Conservation (phyloP, 2,888 invertebrate genomes). For the Schrankia costaestrigalis region DNA sequence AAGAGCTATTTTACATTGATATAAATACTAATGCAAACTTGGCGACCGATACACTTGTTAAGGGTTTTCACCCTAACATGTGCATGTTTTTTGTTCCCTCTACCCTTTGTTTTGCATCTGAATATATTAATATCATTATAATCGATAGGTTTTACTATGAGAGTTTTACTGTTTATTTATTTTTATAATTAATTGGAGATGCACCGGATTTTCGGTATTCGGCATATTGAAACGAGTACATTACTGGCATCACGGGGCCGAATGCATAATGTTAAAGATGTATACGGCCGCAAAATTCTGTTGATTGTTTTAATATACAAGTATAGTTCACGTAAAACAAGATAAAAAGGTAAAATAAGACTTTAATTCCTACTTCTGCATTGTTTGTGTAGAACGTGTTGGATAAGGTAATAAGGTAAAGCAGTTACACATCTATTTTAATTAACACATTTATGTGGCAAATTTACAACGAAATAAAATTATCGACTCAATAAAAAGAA, state of each 20-base stretch:
- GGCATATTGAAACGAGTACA: not conserved
- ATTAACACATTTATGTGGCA: not conserved
- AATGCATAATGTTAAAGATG: not conserved
- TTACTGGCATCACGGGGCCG: not conserved
- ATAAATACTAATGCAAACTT: conserved; percentile 18
- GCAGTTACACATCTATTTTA: no score
- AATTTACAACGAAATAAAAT: not conserved
- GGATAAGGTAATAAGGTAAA: no score
- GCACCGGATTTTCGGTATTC: not conserved
- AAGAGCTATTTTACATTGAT: conserved; percentile 29
- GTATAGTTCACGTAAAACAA: no score
- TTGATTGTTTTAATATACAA: no score
- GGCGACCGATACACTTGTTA: conserved; percentile 64
- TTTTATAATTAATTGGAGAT: not conserved
- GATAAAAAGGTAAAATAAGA: no score
- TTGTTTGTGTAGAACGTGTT: not conserved
- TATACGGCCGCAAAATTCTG: no score
- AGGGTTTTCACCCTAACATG: conserved; percentile 71
- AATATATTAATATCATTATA: conserved; percentile 44
- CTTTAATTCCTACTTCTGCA: not conserved
- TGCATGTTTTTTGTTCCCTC: conserved; percentile 54
- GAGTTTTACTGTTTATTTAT: conserved; percentile 9
- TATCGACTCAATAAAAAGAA: not conserved
- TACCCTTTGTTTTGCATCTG: conserved; percentile 57
- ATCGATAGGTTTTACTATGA: conserved; percentile 39